Evolutionary conservation across 2,113 vertebrate genomes (phyloP), one percentile per base, ranked within the genome.

Genomic region (Galbula dea): DNA sequence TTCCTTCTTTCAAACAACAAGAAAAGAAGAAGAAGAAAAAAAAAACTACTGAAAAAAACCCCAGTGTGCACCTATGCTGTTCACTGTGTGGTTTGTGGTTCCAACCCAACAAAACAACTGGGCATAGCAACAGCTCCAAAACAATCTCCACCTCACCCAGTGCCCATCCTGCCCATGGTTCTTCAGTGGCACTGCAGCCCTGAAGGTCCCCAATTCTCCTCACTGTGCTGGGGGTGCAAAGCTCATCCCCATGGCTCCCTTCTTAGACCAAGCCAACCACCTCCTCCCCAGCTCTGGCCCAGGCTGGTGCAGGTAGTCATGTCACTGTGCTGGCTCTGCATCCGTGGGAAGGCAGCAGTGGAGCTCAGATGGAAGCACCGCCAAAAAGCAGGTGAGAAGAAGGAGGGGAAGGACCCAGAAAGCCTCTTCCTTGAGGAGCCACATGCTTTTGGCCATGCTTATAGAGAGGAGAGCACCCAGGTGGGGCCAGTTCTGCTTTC

Each of bases 31-130:
- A 13, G 16, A 67, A 85, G 46, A 41, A 49, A 45, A 26, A 37
- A 22, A 23, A 24, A 13, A 45, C 43, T 29, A 8, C 21, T 20
- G 26, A 58, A 37, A 63, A 45, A 61, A 48, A 13, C 36, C 34
- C 26, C 7, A n/a, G 36, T 57, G 59, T 29, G 7, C 79, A 95
- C 65, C 89, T 88, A 49, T 65, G 82, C 88, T 88, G 36, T 29
- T 41, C 2, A 2, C 67, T 66, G 63, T 84, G 95, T 4, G 89
- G 95, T 94, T 90, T 97, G 95, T 95, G 94, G 95, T 95, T 94
- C 71, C 86, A 85, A 63, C 86, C 83, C 81, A 91, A 96, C 89
- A 89, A 57, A 97, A 89, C 90, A 89, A 85, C 46, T 58, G 24
- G 37, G 57, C 93, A 74, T 45, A 79, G 88, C 83, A 95, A 94